Conservation (phyloP, 2,113 vertebrate genomes). For the Sinocyclocheilus anshuiensis region DNA sequence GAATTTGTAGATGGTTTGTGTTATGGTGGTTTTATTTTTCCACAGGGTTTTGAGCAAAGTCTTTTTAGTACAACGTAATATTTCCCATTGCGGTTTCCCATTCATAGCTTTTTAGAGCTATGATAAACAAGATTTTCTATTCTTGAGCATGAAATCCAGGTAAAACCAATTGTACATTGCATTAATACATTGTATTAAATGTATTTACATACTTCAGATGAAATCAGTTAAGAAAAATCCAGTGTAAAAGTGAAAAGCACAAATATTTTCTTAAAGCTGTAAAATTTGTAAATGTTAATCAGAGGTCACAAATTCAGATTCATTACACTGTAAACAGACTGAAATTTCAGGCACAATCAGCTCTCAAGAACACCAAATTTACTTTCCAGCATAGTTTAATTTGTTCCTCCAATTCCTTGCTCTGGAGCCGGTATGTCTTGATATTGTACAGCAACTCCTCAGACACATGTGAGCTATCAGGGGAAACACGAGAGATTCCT, state of each 20-base stretch:
- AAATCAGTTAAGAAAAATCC: background rate
- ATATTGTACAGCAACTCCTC: background rate
- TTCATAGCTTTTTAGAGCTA: constrained; percentile 65
- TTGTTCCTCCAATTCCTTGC: background rate
- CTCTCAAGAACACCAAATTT: background rate
- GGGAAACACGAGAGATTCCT: background rate
- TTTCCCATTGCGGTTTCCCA: constrained; percentile 64
- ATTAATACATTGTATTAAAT: constrained; percentile 30
- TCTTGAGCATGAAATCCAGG: constrained; percentile 69
- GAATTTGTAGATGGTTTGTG: constrained; percentile 69
- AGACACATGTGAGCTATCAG: background rate
- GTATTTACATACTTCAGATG: constrained; percentile 11
- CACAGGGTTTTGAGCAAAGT: constrained; percentile 49
- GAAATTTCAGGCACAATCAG: background rate
- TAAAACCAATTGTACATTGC: constrained; percentile 41
- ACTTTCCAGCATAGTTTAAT: background rate
- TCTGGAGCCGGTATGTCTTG: background rate
- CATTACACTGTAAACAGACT: background rate
- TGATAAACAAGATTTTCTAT: constrained; percentile 60
- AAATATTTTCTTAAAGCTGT: constrained; percentile 41
- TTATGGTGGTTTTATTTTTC: constrained; percentile 62
- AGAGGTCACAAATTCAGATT: background rate
- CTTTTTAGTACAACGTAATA: constrained; percentile 56
- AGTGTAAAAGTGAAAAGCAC: constrained; percentile 32
- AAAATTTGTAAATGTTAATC: constrained; percentile 38